These are phyloP conservation scores for pig (Sus scrofa) DNA, from an alignment of 2,113 vertebrate genomes.

Conservation along the genomic window T2T-Sscrofa CM000816.6:56727501-56728000, in stretches of 20 bases:
- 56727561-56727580: not conserved
- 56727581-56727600: not conserved
- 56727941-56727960: not conserved
- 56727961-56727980: not conserved
- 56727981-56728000: not conserved
- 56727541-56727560: not conserved
- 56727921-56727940: not conserved
- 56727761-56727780: not conserved
- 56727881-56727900: not conserved
- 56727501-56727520: not conserved
- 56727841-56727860: not conserved
- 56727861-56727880: not conserved
- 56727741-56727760: not conserved
- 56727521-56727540: not conserved
- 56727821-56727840: not conserved
- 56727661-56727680: not conserved
- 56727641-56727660: not conserved
- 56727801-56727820: not conserved
- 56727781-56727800: not conserved
- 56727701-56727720: not conserved
- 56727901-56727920: not conserved
- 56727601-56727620: not conserved
- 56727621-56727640: conserved; percentile 5
- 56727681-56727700: not conserved
- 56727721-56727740: not conserved